Conservation (phyloP, 2,888 invertebrate species). For the Drosophila siamana region DNA sequence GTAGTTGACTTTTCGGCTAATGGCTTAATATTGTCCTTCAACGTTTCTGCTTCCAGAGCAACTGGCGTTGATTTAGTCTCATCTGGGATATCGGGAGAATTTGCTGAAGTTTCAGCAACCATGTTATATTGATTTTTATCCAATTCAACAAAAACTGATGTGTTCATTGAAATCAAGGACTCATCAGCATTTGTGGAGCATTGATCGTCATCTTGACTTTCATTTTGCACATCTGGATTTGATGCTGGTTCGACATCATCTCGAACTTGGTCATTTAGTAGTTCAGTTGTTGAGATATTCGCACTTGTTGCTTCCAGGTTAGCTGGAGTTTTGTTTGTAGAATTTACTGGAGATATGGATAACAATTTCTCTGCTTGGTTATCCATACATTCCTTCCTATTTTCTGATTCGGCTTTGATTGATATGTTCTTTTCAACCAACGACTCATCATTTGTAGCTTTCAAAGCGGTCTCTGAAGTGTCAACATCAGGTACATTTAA, state of each 20-base stretch:
- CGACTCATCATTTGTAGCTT: background rate
- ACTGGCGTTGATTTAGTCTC: background rate
- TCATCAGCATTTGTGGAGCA: background rate
- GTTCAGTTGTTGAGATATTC: background rate
- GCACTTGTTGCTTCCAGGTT: background rate
- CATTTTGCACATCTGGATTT: background rate
- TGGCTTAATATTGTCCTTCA: background rate
- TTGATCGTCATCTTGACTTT: background rate
- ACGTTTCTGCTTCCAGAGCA: background rate
- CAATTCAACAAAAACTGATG: slow-evolving; percentile 1
- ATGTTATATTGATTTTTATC: no score
- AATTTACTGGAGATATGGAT: background rate
- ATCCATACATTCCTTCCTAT: background rate
- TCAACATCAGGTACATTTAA: background rate
- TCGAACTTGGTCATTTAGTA: background rate
- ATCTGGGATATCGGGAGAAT: background rate
- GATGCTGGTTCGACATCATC: background rate
- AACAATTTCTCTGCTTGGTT: background rate
- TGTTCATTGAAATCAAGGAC: background rate
- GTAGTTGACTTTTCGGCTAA: background rate
- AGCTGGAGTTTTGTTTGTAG: background rate
- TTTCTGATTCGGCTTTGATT: background rate
- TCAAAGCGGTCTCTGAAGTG: background rate
- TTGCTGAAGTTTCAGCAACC: background rate
- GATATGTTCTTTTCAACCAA: background rate